Percentiles rank a stretch among this genome's conserved stretches.
phyloP scores from a whole-genome alignment of 2,113 vertebrate genomes.

The Emydura subglobosa region DNA sequence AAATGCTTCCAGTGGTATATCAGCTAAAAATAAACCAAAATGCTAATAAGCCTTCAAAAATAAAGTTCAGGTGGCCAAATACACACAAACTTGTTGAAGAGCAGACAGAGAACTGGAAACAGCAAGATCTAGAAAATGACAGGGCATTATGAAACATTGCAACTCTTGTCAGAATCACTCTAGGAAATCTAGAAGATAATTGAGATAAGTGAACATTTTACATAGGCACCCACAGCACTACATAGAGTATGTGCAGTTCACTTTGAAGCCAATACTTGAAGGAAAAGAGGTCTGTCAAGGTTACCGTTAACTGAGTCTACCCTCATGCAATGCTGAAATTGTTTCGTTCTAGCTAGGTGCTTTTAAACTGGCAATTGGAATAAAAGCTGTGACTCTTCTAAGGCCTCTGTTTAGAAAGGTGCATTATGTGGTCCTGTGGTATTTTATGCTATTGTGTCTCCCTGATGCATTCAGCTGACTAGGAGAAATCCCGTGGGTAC shows the following conservation, averaged over 20 bases:
- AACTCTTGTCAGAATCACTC: conserved; percentile 65
- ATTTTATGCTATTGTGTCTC: background rate
- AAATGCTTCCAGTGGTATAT: background rate
- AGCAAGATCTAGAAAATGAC: conserved; percentile 4
- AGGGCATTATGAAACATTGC: conserved; percentile 23
- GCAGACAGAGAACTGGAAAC: background rate
- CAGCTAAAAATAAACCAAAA: background rate
- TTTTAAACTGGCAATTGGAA: background rate
- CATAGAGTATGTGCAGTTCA: background rate
- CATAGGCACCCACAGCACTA: background rate
- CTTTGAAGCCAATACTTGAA: conserved; percentile 5
- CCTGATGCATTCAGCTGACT: accelerated
- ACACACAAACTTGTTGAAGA: background rate
- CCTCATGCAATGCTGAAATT: background rate
- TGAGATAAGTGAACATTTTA: conserved; percentile 59
- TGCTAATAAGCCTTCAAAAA: background rate
- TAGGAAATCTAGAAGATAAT: conserved; percentile 61
- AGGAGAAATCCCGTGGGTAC: background rate
- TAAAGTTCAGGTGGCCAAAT: background rate
- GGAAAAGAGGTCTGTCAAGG: conserved; percentile 18
- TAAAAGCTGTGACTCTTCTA: background rate
- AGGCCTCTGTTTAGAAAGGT: background rate
- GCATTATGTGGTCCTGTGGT: background rate
- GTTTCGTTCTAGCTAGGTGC: background rate
- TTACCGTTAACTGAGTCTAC: conserved; percentile 30